These are phyloP conservation scores for Acronicta alni DNA, from an alignment of 2,888 invertebrate genomes.

Conservation along the genomic window DNA sequence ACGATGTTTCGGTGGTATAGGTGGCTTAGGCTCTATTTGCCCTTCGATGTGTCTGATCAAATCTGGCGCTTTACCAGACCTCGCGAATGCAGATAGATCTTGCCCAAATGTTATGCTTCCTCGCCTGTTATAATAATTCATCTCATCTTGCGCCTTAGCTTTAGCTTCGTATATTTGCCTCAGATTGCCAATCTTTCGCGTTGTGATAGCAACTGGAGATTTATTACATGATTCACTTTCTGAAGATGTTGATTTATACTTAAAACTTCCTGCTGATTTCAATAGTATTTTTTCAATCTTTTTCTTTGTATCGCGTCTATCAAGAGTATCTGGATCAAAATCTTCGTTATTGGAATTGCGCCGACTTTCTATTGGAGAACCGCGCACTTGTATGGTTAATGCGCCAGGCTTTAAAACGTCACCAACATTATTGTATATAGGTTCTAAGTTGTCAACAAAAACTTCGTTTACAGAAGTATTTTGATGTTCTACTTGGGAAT, in stretches of 20 bases:
- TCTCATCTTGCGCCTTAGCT: slow-evolving; percentile 80
- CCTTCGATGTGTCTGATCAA: slow-evolving; percentile 73
- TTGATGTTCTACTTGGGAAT: slow-evolving; percentile 68
- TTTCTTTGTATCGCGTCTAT: slow-evolving; percentile 87
- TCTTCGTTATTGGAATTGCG: slow-evolving; percentile 91
- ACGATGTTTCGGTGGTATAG: slow-evolving; percentile 80
- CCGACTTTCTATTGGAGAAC: slow-evolving; percentile 91
- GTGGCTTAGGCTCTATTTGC: slow-evolving; percentile 77
- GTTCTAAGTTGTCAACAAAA: slow-evolving; percentile 90
- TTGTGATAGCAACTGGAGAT: slow-evolving; percentile 79
- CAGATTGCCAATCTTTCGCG: slow-evolving; percentile 92
- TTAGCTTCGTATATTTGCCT: slow-evolving; percentile 94
- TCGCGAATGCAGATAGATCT: slow-evolving; percentile 73
- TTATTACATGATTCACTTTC: slow-evolving; percentile 67
- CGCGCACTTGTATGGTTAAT: slow-evolving; percentile 94
- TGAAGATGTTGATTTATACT: slow-evolving; percentile 82
- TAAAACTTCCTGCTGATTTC: slow-evolving; percentile 93
- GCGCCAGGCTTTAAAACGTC: slow-evolving; percentile 91
- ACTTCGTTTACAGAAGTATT: slow-evolving; percentile 91
- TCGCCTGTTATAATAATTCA: slow-evolving; percentile 75
- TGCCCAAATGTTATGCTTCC: slow-evolving; percentile 78
- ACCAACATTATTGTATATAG: slow-evolving; percentile 83
- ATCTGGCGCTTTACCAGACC: slow-evolving; percentile 75
- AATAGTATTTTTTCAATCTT: slow-evolving; percentile 88
- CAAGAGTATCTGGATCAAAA: slow-evolving; percentile 95